These are phyloP conservation scores for Schizopygopsis pylzovi DNA, from an alignment of 2,797 vertebrate species.

Conservation along the genomic window DNA sequence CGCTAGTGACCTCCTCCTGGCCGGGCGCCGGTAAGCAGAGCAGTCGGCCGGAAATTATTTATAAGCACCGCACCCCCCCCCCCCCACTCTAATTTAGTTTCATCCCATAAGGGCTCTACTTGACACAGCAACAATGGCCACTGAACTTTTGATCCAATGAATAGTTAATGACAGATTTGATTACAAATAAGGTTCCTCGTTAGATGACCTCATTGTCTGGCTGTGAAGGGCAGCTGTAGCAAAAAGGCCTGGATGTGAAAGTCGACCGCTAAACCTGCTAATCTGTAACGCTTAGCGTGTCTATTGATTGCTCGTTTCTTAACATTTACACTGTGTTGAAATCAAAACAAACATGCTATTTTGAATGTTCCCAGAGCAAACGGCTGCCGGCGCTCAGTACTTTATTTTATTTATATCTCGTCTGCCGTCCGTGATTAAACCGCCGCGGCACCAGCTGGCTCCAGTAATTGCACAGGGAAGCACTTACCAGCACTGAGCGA, in stretches of 20 bases:
- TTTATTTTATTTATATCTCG: constrained; percentile 46
- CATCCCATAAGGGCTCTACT: constrained; percentile 80
- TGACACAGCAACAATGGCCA: constrained; percentile 86
- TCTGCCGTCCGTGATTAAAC: constrained; percentile 53
- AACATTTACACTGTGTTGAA: not conserved
- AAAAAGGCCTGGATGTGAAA: constrained; percentile 63
- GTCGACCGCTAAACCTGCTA: constrained; percentile 45
- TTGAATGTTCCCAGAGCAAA: constrained; percentile 12
- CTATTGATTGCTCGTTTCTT: constrained; percentile 8
- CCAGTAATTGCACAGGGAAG: constrained; percentile 56
- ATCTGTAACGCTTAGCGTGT: constrained; percentile 14
- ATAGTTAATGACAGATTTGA: constrained; percentile 97
- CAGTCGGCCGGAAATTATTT: constrained; percentile 91
- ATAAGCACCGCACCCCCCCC: constrained; percentile 78
- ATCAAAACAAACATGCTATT: constrained; percentile 38
- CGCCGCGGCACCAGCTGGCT: constrained; percentile 56
- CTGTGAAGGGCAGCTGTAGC: constrained; percentile 74
- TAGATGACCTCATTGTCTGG: constrained; percentile 89
- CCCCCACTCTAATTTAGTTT: constrained; percentile 87
- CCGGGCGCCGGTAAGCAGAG: constrained; percentile 87
- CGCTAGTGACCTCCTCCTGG: constrained; percentile 85
- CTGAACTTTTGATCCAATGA: constrained; percentile 93
- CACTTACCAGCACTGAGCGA: constrained; percentile 54
- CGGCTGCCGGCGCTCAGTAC: not conserved
- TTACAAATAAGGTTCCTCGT: constrained; percentile 86